phyloP scores from a whole-genome alignment of 2,797 vertebrate species.

The Synaphobranchus kaupii region DNA sequence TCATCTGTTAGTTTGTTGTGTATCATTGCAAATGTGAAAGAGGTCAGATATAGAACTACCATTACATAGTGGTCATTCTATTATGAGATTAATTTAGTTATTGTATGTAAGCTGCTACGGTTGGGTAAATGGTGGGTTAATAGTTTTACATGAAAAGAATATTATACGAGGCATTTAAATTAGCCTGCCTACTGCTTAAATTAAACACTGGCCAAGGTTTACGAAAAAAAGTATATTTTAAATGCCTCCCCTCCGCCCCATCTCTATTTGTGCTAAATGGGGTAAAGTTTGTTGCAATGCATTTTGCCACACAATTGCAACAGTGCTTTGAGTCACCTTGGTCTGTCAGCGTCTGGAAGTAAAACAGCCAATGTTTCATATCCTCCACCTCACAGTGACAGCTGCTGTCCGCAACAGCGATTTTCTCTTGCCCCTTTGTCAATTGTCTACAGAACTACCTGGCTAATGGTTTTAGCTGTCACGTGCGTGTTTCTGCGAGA shows the following conservation, averaged over 20 bases:
- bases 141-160: neutral
- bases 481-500: slow-evolving; percentile 53
- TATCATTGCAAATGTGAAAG: too few relatives aligned
- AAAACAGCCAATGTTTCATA: slow-evolving; percentile 48
- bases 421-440: slow-evolving; percentile 68
- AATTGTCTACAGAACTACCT: slow-evolving; percentile 64
- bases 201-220: too few relatives aligned
- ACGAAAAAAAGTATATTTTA: too few relatives aligned
- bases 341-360: slow-evolving; percentile 62
- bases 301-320: slow-evolving; percentile 23
- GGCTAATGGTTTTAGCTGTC: slow-evolving; percentile 56
- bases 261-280: slow-evolving; percentile 21
- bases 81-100: too few relatives aligned
- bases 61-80: too few relatives aligned
- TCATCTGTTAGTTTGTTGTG: too few relatives aligned
- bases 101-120: neutral
- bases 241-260: slow-evolving; percentile 30
- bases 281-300: slow-evolving; percentile 21
- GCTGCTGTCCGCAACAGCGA: slow-evolving; percentile 55
- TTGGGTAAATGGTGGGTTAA: neutral
- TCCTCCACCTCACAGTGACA: slow-evolving; percentile 59
- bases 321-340: slow-evolving; percentile 71
- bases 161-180: neutral
- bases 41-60: too few relatives aligned
- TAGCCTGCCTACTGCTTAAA: neutral